Conservation (phyloP, 2,113 vertebrate genomes). For the Nycticorax nycticorax region DNA sequence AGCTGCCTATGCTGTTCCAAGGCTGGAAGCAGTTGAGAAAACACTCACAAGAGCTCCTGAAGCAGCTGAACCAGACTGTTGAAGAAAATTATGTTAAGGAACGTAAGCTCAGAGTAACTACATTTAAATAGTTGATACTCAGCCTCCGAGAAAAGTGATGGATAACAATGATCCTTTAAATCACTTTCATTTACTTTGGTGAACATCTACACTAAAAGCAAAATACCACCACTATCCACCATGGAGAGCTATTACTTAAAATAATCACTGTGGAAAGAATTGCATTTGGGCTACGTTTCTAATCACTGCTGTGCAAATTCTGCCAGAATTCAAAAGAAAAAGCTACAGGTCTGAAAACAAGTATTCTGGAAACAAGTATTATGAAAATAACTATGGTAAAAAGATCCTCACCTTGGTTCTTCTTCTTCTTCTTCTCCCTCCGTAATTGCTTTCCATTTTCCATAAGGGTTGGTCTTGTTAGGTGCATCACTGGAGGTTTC, state of each 20-base stretch:
- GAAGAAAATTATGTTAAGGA: not conserved
- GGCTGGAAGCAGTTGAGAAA: not conserved
- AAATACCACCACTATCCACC: not conserved
- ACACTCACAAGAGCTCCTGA: not conserved
- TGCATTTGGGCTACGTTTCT: not conserved
- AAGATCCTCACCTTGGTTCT: slow-evolving; percentile 81
- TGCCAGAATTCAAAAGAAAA: not conserved
- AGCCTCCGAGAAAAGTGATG: not conserved
- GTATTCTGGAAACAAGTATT: not conserved
- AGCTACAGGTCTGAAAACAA: not conserved
- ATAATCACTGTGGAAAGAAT: not conserved
- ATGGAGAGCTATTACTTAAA: not conserved
- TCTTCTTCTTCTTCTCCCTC: slow-evolving; percentile 64
- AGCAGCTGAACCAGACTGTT: not conserved
- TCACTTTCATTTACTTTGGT: not conserved
- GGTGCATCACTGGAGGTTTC: slow-evolving; percentile 51
- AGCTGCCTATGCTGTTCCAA: not conserved
- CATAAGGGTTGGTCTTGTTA: slow-evolving; percentile 79
- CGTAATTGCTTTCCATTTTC: slow-evolving; percentile 84
- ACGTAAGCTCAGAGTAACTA: not conserved
- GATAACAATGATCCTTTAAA: not conserved
- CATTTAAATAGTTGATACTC: not conserved
- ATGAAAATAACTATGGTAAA: not conserved
- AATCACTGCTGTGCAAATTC: not conserved
- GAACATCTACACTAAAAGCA: not conserved